Evolutionary conservation across 2,113 vertebrate species (phyloP).

Genomic region (Barbus barbus): DNA sequence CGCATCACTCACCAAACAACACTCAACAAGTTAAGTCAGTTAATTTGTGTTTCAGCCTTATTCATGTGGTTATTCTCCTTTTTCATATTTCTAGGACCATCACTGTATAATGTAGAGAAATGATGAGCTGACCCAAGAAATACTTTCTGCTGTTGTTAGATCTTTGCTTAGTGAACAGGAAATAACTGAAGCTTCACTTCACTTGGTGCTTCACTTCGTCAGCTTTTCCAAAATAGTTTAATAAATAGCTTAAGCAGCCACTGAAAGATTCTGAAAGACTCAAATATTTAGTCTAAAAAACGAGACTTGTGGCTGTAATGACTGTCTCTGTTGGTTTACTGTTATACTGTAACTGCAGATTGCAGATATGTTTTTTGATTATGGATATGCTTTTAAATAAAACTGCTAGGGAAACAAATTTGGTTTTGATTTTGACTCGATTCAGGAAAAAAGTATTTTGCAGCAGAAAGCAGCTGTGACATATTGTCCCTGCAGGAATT

Average conservation of each 20-base stretch:
- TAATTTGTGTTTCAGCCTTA: background rate
- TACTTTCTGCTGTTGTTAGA: background rate
- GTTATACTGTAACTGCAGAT: constrained; percentile 1
- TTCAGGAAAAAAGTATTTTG: background rate
- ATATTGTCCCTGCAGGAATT: constrained; percentile 22
- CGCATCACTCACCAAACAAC: too few species aligned
- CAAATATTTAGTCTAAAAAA: too few species aligned
- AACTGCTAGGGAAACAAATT: constrained; percentile 28
- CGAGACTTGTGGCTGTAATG: too few species aligned
- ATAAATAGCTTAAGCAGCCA: too few species aligned
- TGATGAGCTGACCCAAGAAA: background rate
- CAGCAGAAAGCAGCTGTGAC: constrained; percentile 29
- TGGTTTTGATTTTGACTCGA: constrained; percentile 15
- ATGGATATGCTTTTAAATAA: constrained; percentile 34
- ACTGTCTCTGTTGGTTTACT: background rate
- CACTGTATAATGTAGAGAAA: background rate
- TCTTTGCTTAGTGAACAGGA: background rate
- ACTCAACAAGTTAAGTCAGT: too few species aligned
- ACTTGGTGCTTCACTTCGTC: constrained; percentile 15
- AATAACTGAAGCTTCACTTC: too few species aligned
- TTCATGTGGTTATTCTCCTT: background rate
- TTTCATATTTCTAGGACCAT: background rate
- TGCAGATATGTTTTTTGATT: constrained; percentile 28
- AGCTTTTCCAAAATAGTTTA: constrained; percentile 30
- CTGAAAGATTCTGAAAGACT: background rate